Evolutionary conservation across 1,140 invertebrate genomes (phyloP), one percentile per base, ranked within the genome.

Genomic region (Drosophila novamexicana): DNA sequence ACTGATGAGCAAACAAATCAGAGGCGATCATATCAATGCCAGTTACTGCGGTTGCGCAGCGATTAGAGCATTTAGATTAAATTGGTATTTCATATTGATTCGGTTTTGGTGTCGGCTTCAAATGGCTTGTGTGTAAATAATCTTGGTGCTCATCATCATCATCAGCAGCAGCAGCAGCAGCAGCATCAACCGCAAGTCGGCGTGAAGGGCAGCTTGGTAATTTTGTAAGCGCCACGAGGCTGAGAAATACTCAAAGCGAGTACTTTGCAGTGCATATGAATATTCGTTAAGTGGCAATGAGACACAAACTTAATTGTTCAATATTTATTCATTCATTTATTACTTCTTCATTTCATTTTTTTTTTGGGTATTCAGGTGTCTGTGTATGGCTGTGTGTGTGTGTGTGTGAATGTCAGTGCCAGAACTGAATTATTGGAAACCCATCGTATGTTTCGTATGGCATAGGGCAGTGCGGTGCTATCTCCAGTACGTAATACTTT

Each of bases 151-250:
- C 69, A 76, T 9, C 57, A 59, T 16, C 54, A 64, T 18, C 34
- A 14, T 18, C 18, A 18, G 18, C n/a, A 14, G 14, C 45, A 72
- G 22, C 57, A 59, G 39, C 57, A 45, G 32, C 52, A 42, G 44
- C 63, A 69, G 61, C 59, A 52, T 50, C 62, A 83, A 84, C 81
- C 81, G 73, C 81, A 73, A 77, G 67, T 39, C 29, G 59, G 84
- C 83, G 84, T 88, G 83, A 88, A 88, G 84, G 83, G 83, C 83
- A 83, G 68, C 77, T 70, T 67, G 69, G 75, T 89, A 86, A 86
- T 89, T 62, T 75, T 89, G 81, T 89, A 88, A 75, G 79, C 80
- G 68, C 68, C 54, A 64, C 84, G 84, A 88, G 83, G 83, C 79
- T 88, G 84, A 75, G 79, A 84, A 84, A 65, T 12, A 56, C 58